Percentiles rank a stretch among this genome's conserved stretches.
These are phyloP conservation scores for Enteromius argenteus DNA, from an alignment of 2,797 vertebrate species.

Conservation along the genomic window DNA sequence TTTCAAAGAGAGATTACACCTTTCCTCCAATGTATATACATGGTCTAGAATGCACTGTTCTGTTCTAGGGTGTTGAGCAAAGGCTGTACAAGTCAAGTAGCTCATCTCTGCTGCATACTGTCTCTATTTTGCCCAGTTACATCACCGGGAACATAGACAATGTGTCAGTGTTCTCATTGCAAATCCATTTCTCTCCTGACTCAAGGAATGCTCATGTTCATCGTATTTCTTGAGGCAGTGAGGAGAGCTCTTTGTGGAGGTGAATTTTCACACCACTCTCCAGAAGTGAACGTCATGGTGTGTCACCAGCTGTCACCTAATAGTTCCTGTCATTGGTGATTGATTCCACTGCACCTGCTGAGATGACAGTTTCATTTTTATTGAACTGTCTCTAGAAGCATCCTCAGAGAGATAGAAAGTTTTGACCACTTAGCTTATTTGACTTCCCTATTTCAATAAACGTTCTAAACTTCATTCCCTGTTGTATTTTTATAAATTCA, in stretches of 20 bases:
- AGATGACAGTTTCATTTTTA: constrained; percentile 67
- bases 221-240: constrained; percentile 9
- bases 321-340: constrained; percentile 66
- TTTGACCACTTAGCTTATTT: constrained; percentile 27
- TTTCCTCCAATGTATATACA: too few species aligned
- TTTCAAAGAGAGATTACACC: not conserved
- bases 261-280: constrained; percentile 52
- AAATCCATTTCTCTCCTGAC: constrained; percentile 7
- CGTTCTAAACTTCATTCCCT: constrained; percentile 28
- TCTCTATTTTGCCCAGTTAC: not conserved
- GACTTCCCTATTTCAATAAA: not conserved
- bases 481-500: constrained; percentile 53
- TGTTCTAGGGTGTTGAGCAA: not conserved
- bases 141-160: not conserved
- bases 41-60: too few species aligned
- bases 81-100: not conserved
- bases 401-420: constrained; percentile 48
- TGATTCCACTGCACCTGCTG: constrained; percentile 59
- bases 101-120: not conserved
- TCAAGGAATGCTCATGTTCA: not conserved
- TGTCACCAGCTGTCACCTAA: constrained; percentile 68
- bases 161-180: constrained; percentile 17
- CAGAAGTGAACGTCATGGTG: constrained; percentile 62
- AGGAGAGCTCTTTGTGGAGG: constrained; percentile 52
- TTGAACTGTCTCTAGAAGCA: constrained; percentile 58